Base-by-base conservation (phyloP, 2,113 vertebrate genomes). In the Aspiorhynchus laticeps region DNA sequence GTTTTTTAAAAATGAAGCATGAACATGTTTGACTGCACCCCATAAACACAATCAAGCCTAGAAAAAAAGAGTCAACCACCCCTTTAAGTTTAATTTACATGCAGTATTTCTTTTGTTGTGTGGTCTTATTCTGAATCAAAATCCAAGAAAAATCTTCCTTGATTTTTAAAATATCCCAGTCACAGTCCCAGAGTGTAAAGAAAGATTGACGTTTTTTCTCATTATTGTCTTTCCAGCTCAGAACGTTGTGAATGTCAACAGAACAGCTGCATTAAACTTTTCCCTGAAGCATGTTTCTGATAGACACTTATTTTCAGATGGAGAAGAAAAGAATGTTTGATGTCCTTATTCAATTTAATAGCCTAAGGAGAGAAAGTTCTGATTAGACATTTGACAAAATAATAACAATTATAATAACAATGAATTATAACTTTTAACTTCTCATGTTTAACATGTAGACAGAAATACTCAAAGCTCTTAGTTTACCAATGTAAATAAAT, bases 151-250 rank as follows among this genome's bases (percentile, higher is more conserved):
- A 38, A 41, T 38, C 9, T 74, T 12, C 38, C 71, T 21, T 41
- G 21, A 43, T 74, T 74, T 74, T 43, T 43, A 0, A n/a, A 43
- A 26, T 14, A 75, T 43, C 10, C 71, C 36, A 41, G 33, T 74
- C 71, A n/a, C 4, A 6, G 21, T n/a, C 38, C 21, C 38, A 14
- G 38, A 43, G 73, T 43, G 38, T 43, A 43, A 75, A 75, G 38
- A 43, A 75, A 75, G 73, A 74, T 14, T 75, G 12, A n/a, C 3
- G 0, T 24, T 79, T 79, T 79, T 79, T 79, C 24, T 77, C 75
- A 77, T 28, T 51, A 28, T 48, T 48, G n/a, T 56, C 19, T 61
- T 80, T 36, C 2, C 56, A 15, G 15, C 59, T 63, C 12, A 28
- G 38, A 43, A 75, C 6, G 5, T 26, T n/a, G 36, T 38, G 33